Percentiles rank a stretch among this genome's conserved stretches.
These are phyloP conservation scores for Helarctos malayanus DNA, from an alignment of 2,797 vertebrate genomes.

Conservation along the genomic window DNA sequence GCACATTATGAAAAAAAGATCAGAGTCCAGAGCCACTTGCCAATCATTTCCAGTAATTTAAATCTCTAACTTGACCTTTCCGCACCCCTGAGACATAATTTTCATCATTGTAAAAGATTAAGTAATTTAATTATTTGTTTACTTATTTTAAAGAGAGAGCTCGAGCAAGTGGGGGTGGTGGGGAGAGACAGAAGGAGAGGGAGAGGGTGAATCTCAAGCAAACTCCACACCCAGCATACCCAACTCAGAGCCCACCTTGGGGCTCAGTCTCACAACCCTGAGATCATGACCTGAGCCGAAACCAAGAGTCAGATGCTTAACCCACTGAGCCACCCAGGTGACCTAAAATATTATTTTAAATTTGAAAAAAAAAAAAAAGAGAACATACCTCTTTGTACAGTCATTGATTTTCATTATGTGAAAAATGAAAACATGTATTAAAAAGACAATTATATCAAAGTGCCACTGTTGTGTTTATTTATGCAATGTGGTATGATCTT, in stretches of 20 bases:
- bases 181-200: background rate
- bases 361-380: constrained; percentile 7
- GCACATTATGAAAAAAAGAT: constrained; percentile 39
- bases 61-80: constrained; percentile 56
- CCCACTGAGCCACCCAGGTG: too few species aligned
- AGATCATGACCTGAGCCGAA: too few species aligned
- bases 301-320: too few species aligned
- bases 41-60: background rate
- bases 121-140: too few species aligned
- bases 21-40: background rate
- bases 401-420: background rate
- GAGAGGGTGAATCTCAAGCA: background rate
- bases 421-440: background rate
- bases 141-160: background rate
- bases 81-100: background rate
- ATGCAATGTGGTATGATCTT: background rate
- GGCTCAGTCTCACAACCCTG: too few species aligned
- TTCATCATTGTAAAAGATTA: background rate
- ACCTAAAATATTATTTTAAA: background rate
- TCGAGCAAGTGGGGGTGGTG: background rate
- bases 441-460: background rate
- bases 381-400: background rate
- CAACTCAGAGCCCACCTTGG: too few species aligned
- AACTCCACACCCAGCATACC: background rate
- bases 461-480: background rate